A percentile compares a stretch with the other conserved stretches of the same genome.
phyloP scores from a whole-genome alignment of 1,140 invertebrate genomes.

The Drosophila azteca region DNA sequence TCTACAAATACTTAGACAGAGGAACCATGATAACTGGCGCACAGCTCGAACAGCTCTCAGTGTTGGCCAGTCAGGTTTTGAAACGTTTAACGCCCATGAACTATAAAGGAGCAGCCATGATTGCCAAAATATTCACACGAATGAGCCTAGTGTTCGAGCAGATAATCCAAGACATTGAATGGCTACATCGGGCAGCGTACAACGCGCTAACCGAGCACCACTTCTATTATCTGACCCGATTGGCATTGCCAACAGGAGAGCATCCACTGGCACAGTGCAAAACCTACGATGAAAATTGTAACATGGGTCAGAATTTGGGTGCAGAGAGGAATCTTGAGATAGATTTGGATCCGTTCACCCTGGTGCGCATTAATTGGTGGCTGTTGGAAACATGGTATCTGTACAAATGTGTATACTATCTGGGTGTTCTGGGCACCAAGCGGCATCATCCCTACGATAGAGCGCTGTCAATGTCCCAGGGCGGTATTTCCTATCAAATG shows the following conservation, averaged over 20 bases:
- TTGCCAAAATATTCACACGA: constrained; percentile 4
- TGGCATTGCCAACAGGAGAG: not conserved
- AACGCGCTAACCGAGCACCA: constrained; percentile 10
- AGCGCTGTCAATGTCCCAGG: not conserved
- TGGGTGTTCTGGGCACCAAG: constrained; percentile 24
- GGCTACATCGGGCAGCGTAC: constrained; percentile 25
- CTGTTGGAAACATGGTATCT: constrained; percentile 21
- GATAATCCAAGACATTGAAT: not conserved
- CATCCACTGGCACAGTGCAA: constrained; percentile 30
- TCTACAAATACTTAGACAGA: not conserved
- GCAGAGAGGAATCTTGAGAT: not conserved
- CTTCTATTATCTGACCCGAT: constrained; percentile 9
- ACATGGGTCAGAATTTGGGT: not conserved
- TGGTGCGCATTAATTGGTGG: constrained; percentile 26
- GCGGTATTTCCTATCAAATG: constrained; percentile 36
- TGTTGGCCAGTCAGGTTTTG: constrained; percentile 1
- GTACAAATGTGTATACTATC: constrained; percentile 25
- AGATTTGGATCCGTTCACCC: constrained; percentile 12
- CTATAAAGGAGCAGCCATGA: not conserved
- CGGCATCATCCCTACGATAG: constrained; percentile 14
- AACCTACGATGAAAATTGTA: not conserved
- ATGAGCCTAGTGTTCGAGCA: not conserved
- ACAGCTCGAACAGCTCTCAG: constrained; percentile 25
- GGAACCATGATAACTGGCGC: not conserved
- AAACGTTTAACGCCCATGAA: not conserved